These are phyloP conservation scores for Heliconius hermathena DNA, from an alignment of 1,140 invertebrate species.

Conservation along the genomic window DNA sequence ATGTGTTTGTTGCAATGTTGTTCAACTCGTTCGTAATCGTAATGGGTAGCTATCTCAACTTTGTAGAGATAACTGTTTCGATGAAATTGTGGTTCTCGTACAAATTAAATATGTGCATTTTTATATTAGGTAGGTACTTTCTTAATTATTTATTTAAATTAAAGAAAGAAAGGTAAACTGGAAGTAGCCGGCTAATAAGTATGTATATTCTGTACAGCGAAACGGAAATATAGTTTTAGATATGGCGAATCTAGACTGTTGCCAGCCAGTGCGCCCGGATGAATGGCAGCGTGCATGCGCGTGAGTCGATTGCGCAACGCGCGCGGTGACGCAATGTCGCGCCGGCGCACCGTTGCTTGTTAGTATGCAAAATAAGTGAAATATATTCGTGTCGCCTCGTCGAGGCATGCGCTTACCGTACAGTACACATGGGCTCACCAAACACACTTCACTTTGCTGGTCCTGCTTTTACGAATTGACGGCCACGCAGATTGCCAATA, in stretches of 20 bases:
- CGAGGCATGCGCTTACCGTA: slow-evolving; percentile 63
- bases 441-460: neutral
- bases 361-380: slow-evolving; percentile 74
- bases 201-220: slow-evolving; percentile 48
- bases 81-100: neutral
- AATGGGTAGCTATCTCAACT: neutral
- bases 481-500: neutral
- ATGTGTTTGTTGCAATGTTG: slow-evolving; percentile 25
- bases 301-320: slow-evolving; percentile 67
- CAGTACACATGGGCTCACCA: slow-evolving; percentile 8
- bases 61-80: slow-evolving; percentile 1
- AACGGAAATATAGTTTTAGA: slow-evolving; percentile 59
- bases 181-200: slow-evolving; percentile 31
- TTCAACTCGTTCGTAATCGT: neutral
- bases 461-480: neutral
- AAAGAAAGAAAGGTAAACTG: too few species aligned
- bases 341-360: slow-evolving; percentile 67
- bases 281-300: slow-evolving; percentile 64
- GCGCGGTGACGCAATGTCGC: slow-evolving; percentile 68
- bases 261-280: slow-evolving; percentile 66
- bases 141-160: slow-evolving; percentile 37
- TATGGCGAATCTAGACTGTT: slow-evolving; percentile 60
- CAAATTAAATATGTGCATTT: slow-evolving; percentile 25
- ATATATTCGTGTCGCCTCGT: slow-evolving; percentile 61
- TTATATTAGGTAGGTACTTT: slow-evolving; percentile 25